phyloP scores from a whole-genome alignment of 2,113 vertebrate genomes.

The Daboia siamensis region DNA sequence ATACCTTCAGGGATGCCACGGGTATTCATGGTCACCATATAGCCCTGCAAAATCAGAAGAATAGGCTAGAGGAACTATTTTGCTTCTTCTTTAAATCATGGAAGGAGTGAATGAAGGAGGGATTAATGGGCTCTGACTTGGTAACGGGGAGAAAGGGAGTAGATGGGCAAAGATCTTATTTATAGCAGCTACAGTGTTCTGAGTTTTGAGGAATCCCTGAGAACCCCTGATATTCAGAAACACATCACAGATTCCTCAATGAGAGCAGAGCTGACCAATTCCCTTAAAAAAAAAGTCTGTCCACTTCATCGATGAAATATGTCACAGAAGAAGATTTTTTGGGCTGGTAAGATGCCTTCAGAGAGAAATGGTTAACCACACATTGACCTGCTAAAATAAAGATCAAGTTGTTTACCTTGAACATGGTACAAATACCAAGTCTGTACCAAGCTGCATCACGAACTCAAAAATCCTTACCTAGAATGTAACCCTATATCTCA shows the following conservation, averaged over 20 bases:
- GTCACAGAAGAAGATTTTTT: neutral
- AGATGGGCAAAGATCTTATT: neutral
- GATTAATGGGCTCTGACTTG: no score
- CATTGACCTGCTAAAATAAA: neutral
- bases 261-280: neutral
- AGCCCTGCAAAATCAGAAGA: constrained; percentile 69
- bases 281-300: neutral
- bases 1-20: constrained; percentile 84
- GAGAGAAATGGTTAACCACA: neutral
- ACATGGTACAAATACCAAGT: neutral
- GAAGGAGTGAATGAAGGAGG: neutral
- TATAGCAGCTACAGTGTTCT: neutral
- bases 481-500: neutral
- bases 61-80: neutral
- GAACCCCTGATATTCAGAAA: neutral
- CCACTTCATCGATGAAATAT: neutral
- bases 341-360: neutral
- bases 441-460: neutral
- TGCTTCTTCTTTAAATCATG: neutral
- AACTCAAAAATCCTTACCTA: neutral
- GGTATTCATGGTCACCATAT: constrained; percentile 82
- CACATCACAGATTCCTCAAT: neutral
- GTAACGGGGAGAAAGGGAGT: neutral
- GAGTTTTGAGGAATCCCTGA: neutral
- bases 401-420: neutral